Percentiles rank a stretch among this genome's conserved stretches.
phyloP scores from a whole-genome alignment of 2,113 vertebrate species.

The Sceloporus undulatus region DNA sequence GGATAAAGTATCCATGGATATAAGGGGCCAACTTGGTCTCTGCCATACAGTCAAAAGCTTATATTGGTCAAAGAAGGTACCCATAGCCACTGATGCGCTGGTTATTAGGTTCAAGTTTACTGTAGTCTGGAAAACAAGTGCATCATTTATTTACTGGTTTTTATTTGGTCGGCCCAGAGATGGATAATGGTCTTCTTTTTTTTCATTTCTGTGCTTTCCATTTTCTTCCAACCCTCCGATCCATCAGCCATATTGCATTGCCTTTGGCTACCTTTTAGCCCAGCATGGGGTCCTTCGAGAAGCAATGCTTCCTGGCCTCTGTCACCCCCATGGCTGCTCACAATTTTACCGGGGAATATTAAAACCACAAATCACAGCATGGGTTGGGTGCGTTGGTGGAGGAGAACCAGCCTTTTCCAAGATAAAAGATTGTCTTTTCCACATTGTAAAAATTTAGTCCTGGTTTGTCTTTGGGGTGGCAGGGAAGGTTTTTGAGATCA shows the following conservation, averaged over 20 bases:
- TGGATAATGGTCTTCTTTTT: neutral
- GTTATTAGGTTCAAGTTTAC: neutral
- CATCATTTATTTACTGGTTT: no score
- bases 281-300: conserved; percentile 30
- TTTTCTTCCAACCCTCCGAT: conserved; percentile 1
- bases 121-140: neutral
- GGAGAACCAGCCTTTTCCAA: neutral
- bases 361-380: conserved; percentile 46
- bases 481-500: neutral
- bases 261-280: conserved; percentile 45
- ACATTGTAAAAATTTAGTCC: neutral
- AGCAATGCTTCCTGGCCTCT: neutral
- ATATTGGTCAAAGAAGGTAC: no score
- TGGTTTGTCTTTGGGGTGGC: neutral
- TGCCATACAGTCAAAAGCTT: no score
- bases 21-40: no score
- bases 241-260: conserved; percentile 55
- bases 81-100: neutral
- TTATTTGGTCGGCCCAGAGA: neutral
- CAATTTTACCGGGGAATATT: conserved; percentile 50
- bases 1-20: no score
- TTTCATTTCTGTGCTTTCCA: neutral
- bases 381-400: fast-evolving
- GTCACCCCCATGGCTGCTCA: conserved; percentile 32
- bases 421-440: neutral